Base-by-base conservation (phyloP, 2,113 vertebrate genomes). In the Pampusana beccarii region DNA sequence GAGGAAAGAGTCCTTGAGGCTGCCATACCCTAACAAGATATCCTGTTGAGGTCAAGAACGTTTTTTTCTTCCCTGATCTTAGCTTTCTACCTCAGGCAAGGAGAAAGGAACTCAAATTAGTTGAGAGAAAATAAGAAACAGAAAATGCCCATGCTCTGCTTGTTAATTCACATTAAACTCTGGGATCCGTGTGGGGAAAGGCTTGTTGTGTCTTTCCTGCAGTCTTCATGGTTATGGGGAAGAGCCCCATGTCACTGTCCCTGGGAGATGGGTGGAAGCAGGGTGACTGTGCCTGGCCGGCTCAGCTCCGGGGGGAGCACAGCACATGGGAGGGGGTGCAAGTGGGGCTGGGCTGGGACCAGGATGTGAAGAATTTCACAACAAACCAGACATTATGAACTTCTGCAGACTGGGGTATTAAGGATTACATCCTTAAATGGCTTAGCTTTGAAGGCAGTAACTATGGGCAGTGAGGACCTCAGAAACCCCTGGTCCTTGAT, bases 341-440 rank as follows among this genome's bases (percentile, higher is more conserved):
- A 6, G 28, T 44, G 25, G 50, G 40, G 31, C 80, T 80, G 58
- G 20, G 31, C 54, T 93, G 70, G 38, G 31, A 70, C 6, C 1
- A 36, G 65, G 36, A 16, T 34, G 13, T 80, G 72, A 40, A 84
- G 54, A 96, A 91, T 79, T 96, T 93, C 46, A 20, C 60, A 74
- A 0, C 64, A 70, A 89, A 77, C 73, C 89, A 97, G 96, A 87
- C 80, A 2, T 88, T 50, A 54, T 61, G 36, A 84, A 90, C 77
- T 92, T 87, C 80, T 91, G 79, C 42, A 46, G 9, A 6, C 42
- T 75, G 84, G 50, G 54, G 66, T 88, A 82, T 95, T 95, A 96
- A 80, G 78, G 90, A 96, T 95, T 94, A 95, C 62, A 36, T 82
- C 66, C 51, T 54, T 95, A 95, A 93, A 78, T 88, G 87, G 93